Evolutionary conservation across 2,888 invertebrate genomes (phyloP), one percentile per base, ranked within the genome.

Genomic region (Linnaemya tessellans): DNA sequence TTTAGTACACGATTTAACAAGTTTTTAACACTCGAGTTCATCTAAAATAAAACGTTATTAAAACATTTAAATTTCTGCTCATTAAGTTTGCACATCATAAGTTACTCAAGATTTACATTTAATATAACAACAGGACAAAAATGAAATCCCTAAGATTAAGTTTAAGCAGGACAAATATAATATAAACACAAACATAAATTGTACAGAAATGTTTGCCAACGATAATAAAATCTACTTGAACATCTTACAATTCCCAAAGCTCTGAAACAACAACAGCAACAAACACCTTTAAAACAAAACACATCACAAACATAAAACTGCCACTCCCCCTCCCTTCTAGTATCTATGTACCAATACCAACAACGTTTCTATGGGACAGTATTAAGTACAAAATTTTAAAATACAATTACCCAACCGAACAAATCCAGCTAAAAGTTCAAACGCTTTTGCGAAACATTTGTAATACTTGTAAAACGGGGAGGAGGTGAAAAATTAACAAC

Each of bases 21-120:
- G 18, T 20, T 51, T 18, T 20, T 20, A 2, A 51, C 15, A 20
- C 15, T 51, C 9, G 10, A 20, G 51, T 51, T 51, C 8, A 9
- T 51, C 20, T 20, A 18, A 9, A 20, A 51, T 51, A 51, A 51
- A 18, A 51, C 20, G 51, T 51, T 51, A 20, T 62, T 51, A 51
- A 70, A 75, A 68, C 43, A 77, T 64, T 75, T 49, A 71, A 71
- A 67, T 46, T 71, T 77, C 10, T 58, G 9, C 49, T 71, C 71
- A 78, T 82, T 83, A 77, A 58, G 20, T 71, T 71, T 65, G 35
- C 25, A 67, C 18, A 64, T 65, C 64, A 83, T 67, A 83, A 73
- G 18, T 56, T 25, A 60, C 41, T 30, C 67, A 83, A 41, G 71
- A 71, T 78, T 78, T 71, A 30, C 22, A 77, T 49, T 77, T 35